phyloP scores from a whole-genome alignment of 35 echinoderm and acorn worm species.

The Chiridota heheva region DNA sequence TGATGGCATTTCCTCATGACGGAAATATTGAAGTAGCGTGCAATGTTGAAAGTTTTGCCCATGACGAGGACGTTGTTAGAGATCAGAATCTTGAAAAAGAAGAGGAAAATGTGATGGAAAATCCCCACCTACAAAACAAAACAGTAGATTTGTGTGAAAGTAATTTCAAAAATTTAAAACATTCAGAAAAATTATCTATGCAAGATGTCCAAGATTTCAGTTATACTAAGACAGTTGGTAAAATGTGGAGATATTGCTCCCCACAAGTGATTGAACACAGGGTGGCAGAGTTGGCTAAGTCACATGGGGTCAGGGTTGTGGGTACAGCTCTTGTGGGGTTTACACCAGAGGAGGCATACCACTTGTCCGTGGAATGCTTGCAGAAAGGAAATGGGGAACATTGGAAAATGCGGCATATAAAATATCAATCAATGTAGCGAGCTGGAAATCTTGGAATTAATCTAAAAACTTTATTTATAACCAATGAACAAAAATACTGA shows the following conservation, averaged over 20 bases:
- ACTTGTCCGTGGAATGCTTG: constrained; percentile 52
- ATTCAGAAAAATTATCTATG: too few relatives aligned
- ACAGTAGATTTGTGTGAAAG: neutral
- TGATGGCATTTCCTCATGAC: constrained; percentile 88
- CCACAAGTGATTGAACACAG: constrained; percentile 52
- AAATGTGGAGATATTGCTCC: constrained; percentile 39
- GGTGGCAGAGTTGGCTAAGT: constrained; percentile 51
- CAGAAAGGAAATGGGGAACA: constrained; percentile 40
- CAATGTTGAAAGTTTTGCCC: constrained; percentile 65
- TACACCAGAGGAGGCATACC: constrained; percentile 71
- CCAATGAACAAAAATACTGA: too few relatives aligned
- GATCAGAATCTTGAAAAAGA: neutral
- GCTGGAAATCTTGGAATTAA: too few relatives aligned
- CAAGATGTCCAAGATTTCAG: too few relatives aligned
- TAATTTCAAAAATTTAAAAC: too few relatives aligned
- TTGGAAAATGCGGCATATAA: constrained; percentile 54
- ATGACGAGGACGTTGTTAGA: too few relatives aligned
- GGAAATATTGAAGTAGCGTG: constrained; percentile 86
- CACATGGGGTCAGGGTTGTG: constrained; percentile 34
- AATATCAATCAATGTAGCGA: too few relatives aligned
- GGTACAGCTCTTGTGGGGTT: constrained; percentile 85
- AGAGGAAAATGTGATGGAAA: too few relatives aligned
- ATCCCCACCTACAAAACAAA: too few relatives aligned
- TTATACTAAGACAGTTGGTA: too few relatives aligned
- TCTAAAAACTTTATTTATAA: too few relatives aligned